Base-by-base conservation (phyloP, 2,888 invertebrate species). In the Seira sanloemensis region DNA sequence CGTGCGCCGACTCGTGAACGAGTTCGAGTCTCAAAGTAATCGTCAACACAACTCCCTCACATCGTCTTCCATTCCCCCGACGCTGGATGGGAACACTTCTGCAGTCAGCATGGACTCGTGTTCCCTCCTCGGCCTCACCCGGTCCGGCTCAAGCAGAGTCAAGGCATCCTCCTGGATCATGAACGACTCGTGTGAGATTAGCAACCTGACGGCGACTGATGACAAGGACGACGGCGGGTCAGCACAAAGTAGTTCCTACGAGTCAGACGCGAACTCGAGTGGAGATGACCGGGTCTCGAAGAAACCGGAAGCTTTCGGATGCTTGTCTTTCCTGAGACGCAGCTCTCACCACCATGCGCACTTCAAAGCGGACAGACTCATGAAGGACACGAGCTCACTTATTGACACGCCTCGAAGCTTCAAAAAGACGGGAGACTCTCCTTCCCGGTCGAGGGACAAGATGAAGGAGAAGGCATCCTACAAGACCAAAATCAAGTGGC, bases 1-100 rank as follows among this genome's bases (percentile, higher is more conserved):
- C 83, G 89, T 89, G 18, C 76, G 88, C 5, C 88, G 88, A 73
- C 78, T 89, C 68, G 89, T 89, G 50, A 89, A 88, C 75, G 89
- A 89, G 58, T 89, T 89, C 76, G 89, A 89, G 76, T 78, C 78
- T 21, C 86, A 87, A 24, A 88, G 87, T 23, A 88, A 88, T 78
- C 87, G 87, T 62, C 86, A 84, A 54, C 81, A 67, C n/a, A 82
- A 78, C 21, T 86, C 84, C n/a, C 77, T 81, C 46, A 58, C 58
- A 18, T 80, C 65, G 50, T 12, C 78, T n/a, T 54, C 69, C 46
- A 16, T 74, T 12, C 25, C 58, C 21, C 69, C 37, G 68, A 50
- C 68, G 75, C 77, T n/a, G 58, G 58, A 58, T n/a, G 58, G 58
- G n/a, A 78, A 69, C 74, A 83, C 25, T 37, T 50, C 78, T 72